Base-by-base conservation (phyloP, 2,888 invertebrate species). In the Raillietiella orientalis region DNA sequence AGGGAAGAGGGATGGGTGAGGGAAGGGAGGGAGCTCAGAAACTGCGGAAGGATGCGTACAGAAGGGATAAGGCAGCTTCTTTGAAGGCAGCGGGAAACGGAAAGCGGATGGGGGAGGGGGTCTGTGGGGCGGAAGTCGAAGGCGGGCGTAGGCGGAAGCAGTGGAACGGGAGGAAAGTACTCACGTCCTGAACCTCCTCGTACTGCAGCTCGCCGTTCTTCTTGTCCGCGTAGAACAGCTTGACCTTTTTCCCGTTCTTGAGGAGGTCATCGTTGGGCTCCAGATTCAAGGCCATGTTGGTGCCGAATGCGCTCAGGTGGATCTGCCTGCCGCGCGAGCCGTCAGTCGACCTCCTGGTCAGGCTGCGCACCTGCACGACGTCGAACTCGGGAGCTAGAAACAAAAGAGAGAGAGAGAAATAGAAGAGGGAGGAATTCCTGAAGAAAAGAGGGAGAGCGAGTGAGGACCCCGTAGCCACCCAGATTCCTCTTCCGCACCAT, bases 191-290 rank as follows among this genome's bases (percentile, higher is more conserved):
- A 41, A 70, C 50, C 49, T 71, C 69, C 35, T 69, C 60, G 42
- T 74, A 69, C 37, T 66, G 62, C 21, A 74, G 60, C 34, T 63
- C 59, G 29, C 69, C 63, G 23, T 34, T 31, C 28, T 34, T 34
- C 23, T 62, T 62, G 38, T 66, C 58, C 32, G 67, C 71, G 31
- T 60, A 61, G 63, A 69, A 75, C 55, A 79, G 58, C 43, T 67
- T 67, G 42, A 79, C 45, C 11, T 37, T 36, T 29, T 69, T 64
- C 26, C 62, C 59, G 38, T 64, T 60, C 41, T 61, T 65, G 41
- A 72, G 57, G 31, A 77, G 52, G n/a, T 70, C 66, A 33, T 65
- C 58, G 27, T 70, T 71, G 32, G 61, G 64, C 41, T 58, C 62
- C 39, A 79, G 46, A 36, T 59, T 62, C 39, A 79, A 50, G 42